Evolutionary conservation across 2,797 vertebrate genomes (phyloP).

Genomic region (Pelodytes ibericus): DNA sequence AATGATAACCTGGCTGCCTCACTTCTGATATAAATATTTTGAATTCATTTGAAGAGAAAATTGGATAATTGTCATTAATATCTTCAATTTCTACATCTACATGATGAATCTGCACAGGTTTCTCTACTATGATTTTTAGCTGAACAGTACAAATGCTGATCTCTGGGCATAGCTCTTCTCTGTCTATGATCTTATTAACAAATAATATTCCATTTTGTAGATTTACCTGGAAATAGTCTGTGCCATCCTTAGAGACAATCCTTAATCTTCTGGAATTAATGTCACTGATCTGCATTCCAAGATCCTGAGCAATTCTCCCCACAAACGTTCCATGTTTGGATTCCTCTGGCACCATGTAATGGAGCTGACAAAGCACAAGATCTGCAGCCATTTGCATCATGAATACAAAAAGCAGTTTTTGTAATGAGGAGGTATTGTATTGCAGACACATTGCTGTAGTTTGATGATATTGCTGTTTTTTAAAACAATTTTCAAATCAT

Average conservation of each 20-base stretch:
- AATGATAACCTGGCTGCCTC: slow-evolving; percentile 54
- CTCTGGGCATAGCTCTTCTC: slow-evolving; percentile 63
- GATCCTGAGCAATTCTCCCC: slow-evolving; percentile 65
- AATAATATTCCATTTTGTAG: slow-evolving; percentile 66
- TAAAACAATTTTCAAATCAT: not conserved
- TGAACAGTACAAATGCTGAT: slow-evolving; percentile 63
- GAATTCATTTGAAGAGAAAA: slow-evolving; percentile 60
- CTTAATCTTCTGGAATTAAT: slow-evolving; percentile 63
- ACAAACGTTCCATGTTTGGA: slow-evolving; percentile 61
- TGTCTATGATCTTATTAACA: slow-evolving; percentile 64
- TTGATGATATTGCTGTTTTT: not conserved
- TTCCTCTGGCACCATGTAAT: slow-evolving; percentile 64
- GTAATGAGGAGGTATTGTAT: too few species aligned
- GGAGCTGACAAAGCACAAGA: slow-evolving; percentile 56
- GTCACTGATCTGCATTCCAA: slow-evolving; percentile 58
- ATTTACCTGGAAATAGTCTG: slow-evolving; percentile 67
- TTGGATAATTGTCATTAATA: slow-evolving; percentile 66
- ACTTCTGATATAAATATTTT: slow-evolving; percentile 64
- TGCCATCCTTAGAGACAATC: slow-evolving; percentile 65
- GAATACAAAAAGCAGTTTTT: too few species aligned
- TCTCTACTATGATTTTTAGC: slow-evolving; percentile 65
- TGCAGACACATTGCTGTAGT: not conserved
- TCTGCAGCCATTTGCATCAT: slow-evolving; percentile 29
- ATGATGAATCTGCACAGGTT: slow-evolving; percentile 64
- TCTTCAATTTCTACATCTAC: slow-evolving; percentile 66